Evolutionary conservation across 2,797 vertebrate species (phyloP), one percentile per base, ranked within the genome.

Genomic region (Gorsachius magnificus): DNA sequence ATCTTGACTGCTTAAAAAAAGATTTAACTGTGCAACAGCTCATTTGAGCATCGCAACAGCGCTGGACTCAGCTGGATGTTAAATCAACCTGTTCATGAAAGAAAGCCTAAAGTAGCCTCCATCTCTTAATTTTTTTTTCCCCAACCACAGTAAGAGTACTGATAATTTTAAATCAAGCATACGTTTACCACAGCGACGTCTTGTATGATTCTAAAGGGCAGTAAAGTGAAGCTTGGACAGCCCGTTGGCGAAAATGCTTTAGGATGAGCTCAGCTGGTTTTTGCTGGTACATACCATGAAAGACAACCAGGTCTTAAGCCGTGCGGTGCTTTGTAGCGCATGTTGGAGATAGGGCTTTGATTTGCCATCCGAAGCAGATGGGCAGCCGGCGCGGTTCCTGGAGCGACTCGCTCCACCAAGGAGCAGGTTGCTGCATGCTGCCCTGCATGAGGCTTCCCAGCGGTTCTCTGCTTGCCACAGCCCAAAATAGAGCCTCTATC

Each of bases 381-480:
- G 93, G 63, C 72, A 87, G 88, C 71, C 51, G 64, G 56, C 31
- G 69, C 16, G 3, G 70, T 72, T 96, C 78, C 82, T 28, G 48
- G 80, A 93, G 91, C 25, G 5, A 25, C 46, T 84, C 58, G 6
- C 78, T 91, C 81, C 64, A 13, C 0, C 5, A 76, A 89, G 79
- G 78, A 90, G 80, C 83, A 63, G 84, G 87, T 81, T 92, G 51
- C 89, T 91, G 75, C 60, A 16, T 48, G 88, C 86, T 72, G 66
- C 86, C 69, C 43, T 72, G 56, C 8, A 4, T 82, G 81, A 94
- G 56, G 74, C 83, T 95, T 93, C 78, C 66, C 89, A 85, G 65
- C 2, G n/a, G 57, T 91, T 63, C 50, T 70, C 48, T 94, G 85
- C 72, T 70, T 90, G 71, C 71, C 80, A 33, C 58, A 57, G 33